Evolutionary conservation across 1,140 invertebrate species (phyloP), one percentile per base, ranked within the genome.

Genomic region (Contarinia nasturtii): DNA sequence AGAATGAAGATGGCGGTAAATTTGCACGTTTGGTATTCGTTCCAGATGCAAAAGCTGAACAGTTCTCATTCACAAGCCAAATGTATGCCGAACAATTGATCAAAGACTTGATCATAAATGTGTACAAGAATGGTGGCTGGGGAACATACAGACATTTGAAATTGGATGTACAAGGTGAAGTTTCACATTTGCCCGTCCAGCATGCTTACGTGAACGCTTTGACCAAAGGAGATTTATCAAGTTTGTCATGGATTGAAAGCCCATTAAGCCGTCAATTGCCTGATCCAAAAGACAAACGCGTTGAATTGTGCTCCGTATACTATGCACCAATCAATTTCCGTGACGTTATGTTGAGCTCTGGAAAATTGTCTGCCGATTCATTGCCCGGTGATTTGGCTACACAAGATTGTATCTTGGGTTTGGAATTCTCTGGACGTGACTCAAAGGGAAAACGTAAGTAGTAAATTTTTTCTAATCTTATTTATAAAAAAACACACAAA

Each of bases 251-350:
- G 93, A 84, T 97, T 52, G 88, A 96, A 68, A 82, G 83, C 44
- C 80, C 80, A 3, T 70, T 89, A 46, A 72, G 72, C 37, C 75
- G 70, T 55, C 71, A 76, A 47, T 46, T 51, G 12, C 49, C 46
- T 46, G 51, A 36, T 15, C 49, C 52, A 27, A 52, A 55, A n/a
- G 54, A 61, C 37, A 21, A 45, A 21, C n/a, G 37, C 15, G 50
- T 58, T 21, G 75, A 83, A 55, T 65, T 92, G 2, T 96, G 90
- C 64, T 73, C 69, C 50, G 90, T 97, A 8, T 86, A 92, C 59
- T 96, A 91, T 66, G 81, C 92, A 4, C 82, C 93, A 19, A 72
- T 98, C 5, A 97, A 98, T 66, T 97, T 97, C 80, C 77, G 92
- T 49, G 93, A 98, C 63, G 81, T 98, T 36, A 98, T 98, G 93